Evolutionary conservation across 1,140 invertebrate genomes (phyloP), one percentile per base, ranked within the genome.

Genomic region (Leptinotarsa defecta): DNA sequence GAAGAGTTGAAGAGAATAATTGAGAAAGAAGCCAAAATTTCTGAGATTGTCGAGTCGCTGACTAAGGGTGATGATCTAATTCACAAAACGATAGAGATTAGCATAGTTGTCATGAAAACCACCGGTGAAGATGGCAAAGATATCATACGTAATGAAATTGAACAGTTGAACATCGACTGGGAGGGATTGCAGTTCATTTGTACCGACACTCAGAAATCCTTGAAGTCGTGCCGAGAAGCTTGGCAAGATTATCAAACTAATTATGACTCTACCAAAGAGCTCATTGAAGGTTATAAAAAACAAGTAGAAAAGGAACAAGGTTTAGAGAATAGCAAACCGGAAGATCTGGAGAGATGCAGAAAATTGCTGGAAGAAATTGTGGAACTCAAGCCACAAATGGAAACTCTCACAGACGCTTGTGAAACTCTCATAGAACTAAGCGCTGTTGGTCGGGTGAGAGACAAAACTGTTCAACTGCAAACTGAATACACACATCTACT

Each of bases 71-170:
- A 94, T 81, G 86, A 87, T 4, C 81, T 96, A 52, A 89, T 96
- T 0, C 89, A 93, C 27, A 92, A 91, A 81, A 91, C 93, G 0
- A 90, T 93, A 68, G 89, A 93, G 81, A 84, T 94, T 1, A 95
- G 94, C 76, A 91, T 94, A 83, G 88, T 89, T 24, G 93, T 97
- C 0, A 89, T 95, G 73, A 88, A 92, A 74, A 93, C 92, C n/a
- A 95, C 95, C 13, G 93, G 93, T 2, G 89, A 90, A 8, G 95
- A 96, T 86, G 96, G 95, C 17, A 94, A 95, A 85, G 94, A 97
- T 75, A 88, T 88, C 20, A 92, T 98, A 3, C 91, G 92, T 61
- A 92, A 94, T 82, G 95, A 98, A 83, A 92, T 95, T 13, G 92
- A 93, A 72, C 93, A 95, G 80, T 84, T 98, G n/a, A 93, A 93